Evolutionary conservation across 2,888 invertebrate species (phyloP), one percentile per base, ranked within the genome.

Genomic region (Xanthorhoe spadicearia): DNA sequence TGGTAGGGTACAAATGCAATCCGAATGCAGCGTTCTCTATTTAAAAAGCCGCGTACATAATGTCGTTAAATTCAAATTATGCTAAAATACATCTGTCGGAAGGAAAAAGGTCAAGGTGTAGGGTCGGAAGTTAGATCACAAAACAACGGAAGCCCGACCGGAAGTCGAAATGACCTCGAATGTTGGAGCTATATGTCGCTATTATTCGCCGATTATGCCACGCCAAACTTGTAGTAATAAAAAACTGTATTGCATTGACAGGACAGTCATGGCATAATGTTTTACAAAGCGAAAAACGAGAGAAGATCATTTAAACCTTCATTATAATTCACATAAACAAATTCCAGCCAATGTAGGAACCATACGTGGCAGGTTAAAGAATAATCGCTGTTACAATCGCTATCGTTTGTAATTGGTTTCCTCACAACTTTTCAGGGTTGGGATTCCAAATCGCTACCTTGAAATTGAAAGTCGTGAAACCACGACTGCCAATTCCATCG

Each of bases 121-220:
- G 62, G n/a, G 61, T 66, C 72, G 73, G 75, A 75, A 60, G 58
- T 66, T 64, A 65, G 64, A 67, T 58, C 65, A 72, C 72, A 75
- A 73, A 73, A 64, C 69, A 70, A 56, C 72, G 73, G 72, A 71
- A 74, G 70, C 63, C 58, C 55, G 56, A 74, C 67, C 78, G 79
- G 77, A 80, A 69, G 70, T 57, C 52, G 50, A 65, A 67, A 61
- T 60, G 74, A 69, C 74, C 74, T 74, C 72, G 68, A 64, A 60
- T 66, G 46, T 64, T 54, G 63, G 53, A 55, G 48, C 60, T 66
- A 59, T 68, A 61, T 68, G 55, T 67, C 58, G 59, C 61, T 65
- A 58, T 43, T 54, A 53, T 51, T 62, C 63, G 64, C n/a, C 35
- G 13, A 58, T 67, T 67, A 67, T 67, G 65, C 65, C 70, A 67